Evolutionary conservation across 2,113 vertebrate species (phyloP), one percentile per base, ranked within the genome.

Genomic region (Riparia riparia): DNA sequence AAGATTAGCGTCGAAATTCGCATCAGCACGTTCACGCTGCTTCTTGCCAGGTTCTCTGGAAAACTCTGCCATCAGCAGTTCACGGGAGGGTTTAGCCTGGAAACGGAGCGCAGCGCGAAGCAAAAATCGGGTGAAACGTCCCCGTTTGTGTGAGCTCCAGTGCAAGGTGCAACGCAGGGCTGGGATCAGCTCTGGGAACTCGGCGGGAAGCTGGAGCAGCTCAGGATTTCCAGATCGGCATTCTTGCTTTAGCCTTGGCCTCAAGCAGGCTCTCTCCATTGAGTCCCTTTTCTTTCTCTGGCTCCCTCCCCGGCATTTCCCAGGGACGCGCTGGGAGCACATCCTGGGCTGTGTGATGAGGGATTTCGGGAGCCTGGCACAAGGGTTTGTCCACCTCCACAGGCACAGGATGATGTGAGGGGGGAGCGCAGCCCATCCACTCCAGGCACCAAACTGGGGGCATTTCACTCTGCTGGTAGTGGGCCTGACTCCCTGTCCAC

Each of bases 1-100:
- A 82, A 97, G 97, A 98, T 98, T 98, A 98, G 19, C 86, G 66
- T 42, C 51, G 28, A 91, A 90, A 90, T 47, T 92, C 82, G 7
- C 95, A 90, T 97, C 97, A 96, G 97, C 96, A 96, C 72, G 93
- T 94, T 97, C 96, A 74, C n/a, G 66, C 69, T 4, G 89, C 96
- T 95, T 90, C 97, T 97, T 93, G 95, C 96, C 94, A 92, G 91
- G 47, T 82, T 76, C 94, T 89, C 94, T 80, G 91, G 96, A 96
- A 97, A 96, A 51, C 92, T 94, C 96, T 83, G 45, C 89, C 91
- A 19, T 97, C 96, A 97, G 97, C 97, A 97, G 81, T 91, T 96
- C 51, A 16, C 4, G 9, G 83, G 61, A 65, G 90, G 77, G 79
- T 37, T 89, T 3, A 44, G 79, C 80, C 63, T 26, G 18, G 84